These are phyloP conservation scores for Podarcis siculus DNA, from an alignment of 2,797 vertebrate species.

Conservation along the genomic window DNA sequence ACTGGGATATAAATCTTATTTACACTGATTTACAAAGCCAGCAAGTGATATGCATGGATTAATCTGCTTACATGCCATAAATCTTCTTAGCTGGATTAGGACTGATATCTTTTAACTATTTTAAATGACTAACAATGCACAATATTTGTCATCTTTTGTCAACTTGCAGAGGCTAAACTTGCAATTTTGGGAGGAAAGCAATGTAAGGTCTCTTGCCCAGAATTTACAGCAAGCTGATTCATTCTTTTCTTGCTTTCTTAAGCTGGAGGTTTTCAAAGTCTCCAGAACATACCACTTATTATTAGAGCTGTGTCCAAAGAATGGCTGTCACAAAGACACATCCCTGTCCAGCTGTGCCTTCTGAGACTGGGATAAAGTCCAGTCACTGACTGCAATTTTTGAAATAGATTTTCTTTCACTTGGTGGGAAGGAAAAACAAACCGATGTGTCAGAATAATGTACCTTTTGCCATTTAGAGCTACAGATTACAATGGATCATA, in stretches of 20 bases:
- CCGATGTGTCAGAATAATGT: fast-evolving
- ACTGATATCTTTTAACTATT: background rate
- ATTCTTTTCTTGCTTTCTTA: background rate
- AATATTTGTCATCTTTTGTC: background rate
- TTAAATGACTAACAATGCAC: background rate
- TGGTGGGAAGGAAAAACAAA: background rate
- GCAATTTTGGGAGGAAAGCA: background rate
- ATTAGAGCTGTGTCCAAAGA: background rate
- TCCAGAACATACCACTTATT: background rate
- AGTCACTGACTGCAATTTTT: background rate
- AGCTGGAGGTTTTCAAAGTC: background rate
- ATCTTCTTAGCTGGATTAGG: background rate
- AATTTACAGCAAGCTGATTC: slow-evolving; percentile 2
- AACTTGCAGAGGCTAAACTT: background rate
- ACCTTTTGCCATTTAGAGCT: background rate
- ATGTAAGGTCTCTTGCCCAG: background rate
- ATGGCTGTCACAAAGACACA: background rate
- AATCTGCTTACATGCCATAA: background rate
- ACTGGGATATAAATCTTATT: background rate
- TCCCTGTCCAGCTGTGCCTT: background rate
- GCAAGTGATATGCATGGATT: background rate
- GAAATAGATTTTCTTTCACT: background rate
- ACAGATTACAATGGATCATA: background rate
- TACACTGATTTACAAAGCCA: background rate
- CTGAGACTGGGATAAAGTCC: background rate